phyloP scores from a whole-genome alignment of 2,888 invertebrate genomes.

The Pollenia angustigena region DNA sequence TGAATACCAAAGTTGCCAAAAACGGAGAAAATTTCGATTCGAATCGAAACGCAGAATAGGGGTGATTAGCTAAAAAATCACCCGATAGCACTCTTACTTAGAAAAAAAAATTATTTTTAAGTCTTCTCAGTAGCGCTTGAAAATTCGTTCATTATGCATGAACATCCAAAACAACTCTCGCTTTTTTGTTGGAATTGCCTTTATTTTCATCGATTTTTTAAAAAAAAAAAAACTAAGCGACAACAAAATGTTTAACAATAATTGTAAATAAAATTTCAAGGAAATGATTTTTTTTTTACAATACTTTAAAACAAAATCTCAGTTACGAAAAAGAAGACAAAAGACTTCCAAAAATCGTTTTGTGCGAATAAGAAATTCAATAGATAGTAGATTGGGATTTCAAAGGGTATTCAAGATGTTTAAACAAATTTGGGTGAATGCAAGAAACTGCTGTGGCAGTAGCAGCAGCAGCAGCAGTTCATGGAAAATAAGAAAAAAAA shows the following conservation, averaged over 20 bases:
- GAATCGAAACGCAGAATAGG: no score
- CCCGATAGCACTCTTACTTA: no score
- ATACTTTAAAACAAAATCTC: slow-evolving; percentile 37
- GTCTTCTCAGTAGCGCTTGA: neutral
- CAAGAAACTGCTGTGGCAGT: slow-evolving; percentile 17
- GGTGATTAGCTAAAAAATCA: no score
- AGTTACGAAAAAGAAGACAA: slow-evolving; percentile 1
- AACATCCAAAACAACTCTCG: slow-evolving; percentile 7
- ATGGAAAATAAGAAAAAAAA: neutral
- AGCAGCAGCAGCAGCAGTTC: neutral
- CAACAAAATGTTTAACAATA: slow-evolving; percentile 55
- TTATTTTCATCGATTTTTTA: slow-evolving; percentile 27
- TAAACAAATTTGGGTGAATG: slow-evolving; percentile 32
- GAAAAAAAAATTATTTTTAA: no score
- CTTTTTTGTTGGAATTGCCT: slow-evolving; percentile 11
- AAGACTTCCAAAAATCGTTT: slow-evolving; percentile 1
- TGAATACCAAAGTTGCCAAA: no score
- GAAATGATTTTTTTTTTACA: slow-evolving; percentile 58
- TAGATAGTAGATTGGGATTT: neutral
- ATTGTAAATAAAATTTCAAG: slow-evolving; percentile 66
- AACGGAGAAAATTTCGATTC: no score
- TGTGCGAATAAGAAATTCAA: neutral
- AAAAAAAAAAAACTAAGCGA: slow-evolving; percentile 20
- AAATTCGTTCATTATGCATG: neutral
- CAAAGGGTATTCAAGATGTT: neutral